Evolutionary conservation across 1,140 invertebrate genomes (phyloP), one percentile per base, ranked within the genome.

Genomic region (Drosophila leontia): DNA sequence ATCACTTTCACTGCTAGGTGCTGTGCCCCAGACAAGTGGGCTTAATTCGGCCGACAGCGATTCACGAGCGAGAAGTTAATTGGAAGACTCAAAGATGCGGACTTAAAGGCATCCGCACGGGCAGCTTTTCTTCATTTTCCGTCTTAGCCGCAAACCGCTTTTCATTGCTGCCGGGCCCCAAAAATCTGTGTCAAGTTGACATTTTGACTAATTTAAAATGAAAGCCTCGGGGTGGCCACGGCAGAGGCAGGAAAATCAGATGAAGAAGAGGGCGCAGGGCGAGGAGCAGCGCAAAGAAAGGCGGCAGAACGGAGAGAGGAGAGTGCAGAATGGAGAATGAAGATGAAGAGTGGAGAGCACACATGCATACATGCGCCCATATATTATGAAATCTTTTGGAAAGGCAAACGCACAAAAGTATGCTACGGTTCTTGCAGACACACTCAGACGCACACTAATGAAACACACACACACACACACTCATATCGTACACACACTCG

Each of bases 101-200:
- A 50, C 67, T 72, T 72, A 37, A 61, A 74, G 55, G 70, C 64
- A 65, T 68, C 60, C 44, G 44, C 65, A n/a, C 45, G 29, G 59
- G 15, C 39, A 50, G 67, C 13, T 48, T 72, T 72, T 51, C 67
- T 35, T 41, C 29, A 67, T 34, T 51, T 45, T 41, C 34, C 56
- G 48, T 63, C 56, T 81, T 34, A 55, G 57, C 80, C 50, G 37
- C 59, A 78, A 81, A 59, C 63, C 68, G 68, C 59, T 61, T 63
- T 62, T 75, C 67, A 71, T 77, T 78, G 77, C 78, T 84, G 51
- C 41, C 44, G 45, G 78, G 32, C 41, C 48, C 39, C 55, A 47
- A 62, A 86, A 88, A 87, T 87, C 80, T 87, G 80, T 91, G 87
- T 91, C 87, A 91, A 91, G 87, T 91, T 91, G 82, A 91, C 87